phyloP scores from a whole-genome alignment of 2,797 vertebrate species.

The Avahi laniger region DNA sequence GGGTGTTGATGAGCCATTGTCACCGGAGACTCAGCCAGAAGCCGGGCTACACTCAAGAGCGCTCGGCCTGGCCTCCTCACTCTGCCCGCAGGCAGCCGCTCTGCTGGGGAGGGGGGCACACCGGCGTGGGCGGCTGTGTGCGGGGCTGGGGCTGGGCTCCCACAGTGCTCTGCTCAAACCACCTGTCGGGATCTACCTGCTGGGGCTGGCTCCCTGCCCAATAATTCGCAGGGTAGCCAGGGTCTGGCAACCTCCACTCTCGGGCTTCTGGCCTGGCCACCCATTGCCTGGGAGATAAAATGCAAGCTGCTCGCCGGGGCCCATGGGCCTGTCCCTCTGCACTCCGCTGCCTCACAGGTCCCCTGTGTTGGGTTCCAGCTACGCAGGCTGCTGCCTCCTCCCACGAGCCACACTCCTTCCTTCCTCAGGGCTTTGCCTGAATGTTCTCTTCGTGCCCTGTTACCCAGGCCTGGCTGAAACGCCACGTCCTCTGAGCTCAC shows the following conservation, averaged over 20 bases:
- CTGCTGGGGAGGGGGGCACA: not conserved
- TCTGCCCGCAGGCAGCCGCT: not conserved
- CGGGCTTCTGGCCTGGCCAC: not conserved
- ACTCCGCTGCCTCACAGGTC: fast-evolving
- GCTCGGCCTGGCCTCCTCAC: conserved; percentile 24
- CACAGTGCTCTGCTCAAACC: not conserved
- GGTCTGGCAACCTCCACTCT: not conserved
- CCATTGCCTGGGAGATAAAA: not conserved
- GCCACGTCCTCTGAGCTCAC: not conserved
- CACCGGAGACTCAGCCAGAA: conserved; percentile 42
- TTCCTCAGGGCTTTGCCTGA: not conserved
- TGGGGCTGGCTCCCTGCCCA: not conserved
- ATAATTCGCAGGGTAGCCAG: not conserved
- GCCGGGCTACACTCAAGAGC: conserved; percentile 61
- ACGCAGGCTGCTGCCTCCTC: not conserved
- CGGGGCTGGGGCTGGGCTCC: not conserved
- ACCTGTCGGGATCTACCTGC: not conserved
- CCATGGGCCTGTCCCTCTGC: not conserved
- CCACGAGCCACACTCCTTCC: not conserved
- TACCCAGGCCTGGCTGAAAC: not conserved
- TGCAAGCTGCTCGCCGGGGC: fast-evolving
- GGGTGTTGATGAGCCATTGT: conserved; percentile 60
- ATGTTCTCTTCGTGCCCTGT: not conserved
- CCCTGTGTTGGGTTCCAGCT: not conserved
- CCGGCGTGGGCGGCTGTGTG: too few species aligned